Evolutionary conservation across 2,888 invertebrate genomes (phyloP), one percentile per base, ranked within the genome.

Genomic region (Euphydryas editha): DNA sequence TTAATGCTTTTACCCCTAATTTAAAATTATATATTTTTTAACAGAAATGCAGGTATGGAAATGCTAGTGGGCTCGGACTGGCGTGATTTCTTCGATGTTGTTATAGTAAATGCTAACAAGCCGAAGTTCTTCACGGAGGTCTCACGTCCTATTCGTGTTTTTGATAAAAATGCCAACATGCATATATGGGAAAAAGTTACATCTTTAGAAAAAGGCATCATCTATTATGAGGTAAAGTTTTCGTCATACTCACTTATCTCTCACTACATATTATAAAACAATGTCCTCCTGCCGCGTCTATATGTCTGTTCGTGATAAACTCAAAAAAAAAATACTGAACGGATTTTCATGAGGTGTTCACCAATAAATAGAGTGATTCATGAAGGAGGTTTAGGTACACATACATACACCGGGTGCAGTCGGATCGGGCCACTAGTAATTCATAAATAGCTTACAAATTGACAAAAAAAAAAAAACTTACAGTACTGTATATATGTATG

Each of bases 101-200:
- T 99, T 47, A 97, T 99, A 67, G 98, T 98, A 1, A 97, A 97
- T 81, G 99, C 99, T 1, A 95, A 98, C 77, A 99, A 99, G 84
- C 99, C 99, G 0, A 95, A 96, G 79, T 99, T 99, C 92, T 99
- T 99, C 90, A 97, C 97, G 0, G 98, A 98, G 81, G 95, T 96
- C 78, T 96, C 97, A 71, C 95, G 98, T 21, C 99, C 99, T 0
- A 96, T 99, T 75, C 92, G 99, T 70, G 94, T 97, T 47, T 98
- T 96, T 83, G 97, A 99, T 81, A 96, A 96, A 77, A 93, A 93
- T 65, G 95, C 95, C 44, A 95, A 96, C 76, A 95, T 96, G 0
- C 97, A 98, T 80, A 94, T 97, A 1, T 99, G 98, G 98, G 98
- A 98, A 85, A 95, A 96, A 72, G 99, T 99, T 1, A 95, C 95